Base-by-base conservation (phyloP, 2,888 invertebrate species). In the Agapostemon virescens region DNA sequence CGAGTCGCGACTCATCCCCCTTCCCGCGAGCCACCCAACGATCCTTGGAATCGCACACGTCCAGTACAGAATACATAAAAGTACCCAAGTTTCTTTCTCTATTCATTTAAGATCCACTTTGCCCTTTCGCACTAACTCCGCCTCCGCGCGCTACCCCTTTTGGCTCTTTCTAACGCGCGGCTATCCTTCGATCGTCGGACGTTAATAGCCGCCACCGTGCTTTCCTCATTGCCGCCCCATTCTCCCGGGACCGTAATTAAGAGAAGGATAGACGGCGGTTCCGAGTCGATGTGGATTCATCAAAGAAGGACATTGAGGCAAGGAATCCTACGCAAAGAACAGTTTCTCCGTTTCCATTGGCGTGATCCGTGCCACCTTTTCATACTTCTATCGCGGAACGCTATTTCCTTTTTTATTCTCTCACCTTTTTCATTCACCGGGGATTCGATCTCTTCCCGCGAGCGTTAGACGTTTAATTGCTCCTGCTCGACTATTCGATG, bases 171-270 rank as follows among this genome's bases (percentile, higher is more conserved):
- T 69, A 68, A 68, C 73, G 80, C 83, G 55, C 67, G 82, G 82
- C 69, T 61, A 81, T 82, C 69, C 77, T 84, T 86, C 85, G 88
- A 87, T 86, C 84, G 84, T 66, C 20, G 74, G 78, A 84, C 87
- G 85, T 88, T 88, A 88, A 88, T 88, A 88, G 85, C 84, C 80
- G 67, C 82, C 82, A 70, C 83, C 80, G 77, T 74, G 70, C 69
- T 70, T 63, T 74, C 64, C 73, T 55, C 71, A 23, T 49, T 33
- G 64, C 69, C 67, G 45, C 74, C 66, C 74, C 78, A 69, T 74
- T 69, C 80, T 71, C 77, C 66, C 61, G 74, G 78, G 74, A 79
- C 75, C 84, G 85, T 87, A 88, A 88, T 88, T 88, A 88, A 88
- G 82, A 85, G 84, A 76, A 82, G 83, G 82, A 84, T 79, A 73